phyloP scores from a whole-genome alignment of 2,797 vertebrate species.

The Morus bassanus region DNA sequence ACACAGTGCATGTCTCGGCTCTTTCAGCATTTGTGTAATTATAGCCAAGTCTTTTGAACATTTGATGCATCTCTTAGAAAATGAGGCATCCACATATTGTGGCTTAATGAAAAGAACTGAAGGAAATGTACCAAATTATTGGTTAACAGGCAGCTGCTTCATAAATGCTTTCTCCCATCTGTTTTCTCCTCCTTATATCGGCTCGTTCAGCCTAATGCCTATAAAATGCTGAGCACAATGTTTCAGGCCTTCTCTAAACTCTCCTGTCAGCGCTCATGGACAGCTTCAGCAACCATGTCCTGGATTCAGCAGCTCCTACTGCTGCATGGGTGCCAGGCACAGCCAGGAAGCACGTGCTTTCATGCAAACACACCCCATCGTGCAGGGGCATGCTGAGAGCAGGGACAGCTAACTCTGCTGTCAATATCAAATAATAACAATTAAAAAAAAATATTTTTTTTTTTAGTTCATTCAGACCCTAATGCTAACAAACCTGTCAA shows the following conservation, averaged over 20 bases:
- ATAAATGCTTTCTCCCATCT: slow-evolving; percentile 50
- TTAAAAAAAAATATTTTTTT: background rate
- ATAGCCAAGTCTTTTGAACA: slow-evolving; percentile 25
- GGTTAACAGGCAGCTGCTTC: slow-evolving; percentile 48
- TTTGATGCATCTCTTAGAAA: slow-evolving; percentile 31
- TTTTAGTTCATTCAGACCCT: background rate
- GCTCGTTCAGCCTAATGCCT: background rate
- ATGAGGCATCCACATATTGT: slow-evolving; percentile 52
- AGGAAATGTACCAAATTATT: slow-evolving; percentile 47
- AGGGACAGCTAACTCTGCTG: background rate
- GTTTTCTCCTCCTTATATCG: background rate
- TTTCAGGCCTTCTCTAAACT: background rate
- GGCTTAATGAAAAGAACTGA: slow-evolving; percentile 52
- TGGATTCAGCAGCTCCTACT: background rate
- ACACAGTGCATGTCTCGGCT: background rate
- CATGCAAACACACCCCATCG: background rate
- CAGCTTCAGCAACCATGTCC: background rate
- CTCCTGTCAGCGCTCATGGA: background rate
- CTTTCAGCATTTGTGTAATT: slow-evolving; percentile 43
- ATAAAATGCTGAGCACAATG: background rate
- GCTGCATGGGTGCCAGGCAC: accelerated
- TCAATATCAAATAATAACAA: background rate
- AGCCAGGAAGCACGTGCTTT: background rate
- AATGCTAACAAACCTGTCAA: background rate
- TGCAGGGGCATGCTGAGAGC: background rate